phyloP scores from a whole-genome alignment of 1,140 invertebrate species.

The Panagrolaimus sp. region DNA sequence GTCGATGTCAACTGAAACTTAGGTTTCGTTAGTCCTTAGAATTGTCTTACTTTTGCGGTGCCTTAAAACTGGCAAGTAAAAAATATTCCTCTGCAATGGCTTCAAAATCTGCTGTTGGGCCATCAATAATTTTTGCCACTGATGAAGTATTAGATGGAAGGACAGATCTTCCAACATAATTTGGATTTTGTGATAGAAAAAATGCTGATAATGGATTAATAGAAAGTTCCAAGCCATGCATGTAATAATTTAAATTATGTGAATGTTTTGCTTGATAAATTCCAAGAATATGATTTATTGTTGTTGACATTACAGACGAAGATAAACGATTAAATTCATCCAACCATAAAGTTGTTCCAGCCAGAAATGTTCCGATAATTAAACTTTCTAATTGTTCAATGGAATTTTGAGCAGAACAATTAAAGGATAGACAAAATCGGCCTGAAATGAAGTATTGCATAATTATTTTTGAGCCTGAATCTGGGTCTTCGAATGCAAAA shows the following conservation, averaged over 20 bases:
- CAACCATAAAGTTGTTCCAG: constrained; percentile 93
- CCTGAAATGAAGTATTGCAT: too few species aligned
- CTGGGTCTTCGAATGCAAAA: too few species aligned
- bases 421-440: constrained; percentile 90
- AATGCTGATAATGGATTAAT: constrained; percentile 31
- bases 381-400: constrained; percentile 89
- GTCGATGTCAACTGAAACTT: not conserved
- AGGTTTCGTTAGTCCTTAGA: too few species aligned
- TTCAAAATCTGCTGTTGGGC: constrained; percentile 32
- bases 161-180: constrained; percentile 34
- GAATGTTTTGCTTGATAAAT: constrained; percentile 31
- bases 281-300: constrained; percentile 35
- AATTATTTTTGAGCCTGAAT: too few species aligned
- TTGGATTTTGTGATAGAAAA: constrained; percentile 41
- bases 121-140: constrained; percentile 29
- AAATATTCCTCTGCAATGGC: constrained; percentile 35
- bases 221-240: constrained; percentile 25
- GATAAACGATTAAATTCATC: constrained; percentile 95
- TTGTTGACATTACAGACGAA: constrained; percentile 69
- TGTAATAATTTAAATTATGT: constrained; percentile 20
- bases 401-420: constrained; percentile 90
- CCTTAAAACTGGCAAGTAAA: constrained; percentile 29
- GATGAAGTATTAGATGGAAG: constrained; percentile 34
- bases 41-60: constrained; percentile 20
- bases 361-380: constrained; percentile 87